Conservation (phyloP, 2,888 invertebrate species). For the Agonum fuliginosum region DNA sequence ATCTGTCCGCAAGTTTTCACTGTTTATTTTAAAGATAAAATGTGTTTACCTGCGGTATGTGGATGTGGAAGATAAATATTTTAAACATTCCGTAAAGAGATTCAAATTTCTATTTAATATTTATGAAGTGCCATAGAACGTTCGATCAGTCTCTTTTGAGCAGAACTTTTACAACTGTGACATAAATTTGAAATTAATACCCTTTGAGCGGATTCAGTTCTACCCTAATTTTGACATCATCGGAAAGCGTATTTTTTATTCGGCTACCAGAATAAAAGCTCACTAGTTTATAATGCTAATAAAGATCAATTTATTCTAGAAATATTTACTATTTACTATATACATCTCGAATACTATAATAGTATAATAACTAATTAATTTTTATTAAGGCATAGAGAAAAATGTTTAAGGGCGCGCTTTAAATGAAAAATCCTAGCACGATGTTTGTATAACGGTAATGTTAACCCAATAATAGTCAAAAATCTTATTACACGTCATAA, state of each 20-base stretch:
- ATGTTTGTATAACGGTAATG: no score
- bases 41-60: conserved; percentile 21
- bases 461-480: no score
- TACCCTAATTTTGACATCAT: conserved; percentile 24
- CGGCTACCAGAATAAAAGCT: no score
- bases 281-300: no score
- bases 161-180: conserved; percentile 24
- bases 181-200: conserved; percentile 39
- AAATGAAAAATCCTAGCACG: no score
- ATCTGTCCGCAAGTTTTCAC: conserved; percentile 21
- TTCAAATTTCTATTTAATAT: conserved; percentile 38
- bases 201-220: not conserved
- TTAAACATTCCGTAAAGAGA: conserved; percentile 32
- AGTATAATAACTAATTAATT: no score
- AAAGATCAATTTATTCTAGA: no score
- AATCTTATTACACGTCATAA: no score
- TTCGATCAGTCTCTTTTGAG: conserved; percentile 38
- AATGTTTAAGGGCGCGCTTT: no score
- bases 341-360: no score
- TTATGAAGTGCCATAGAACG: conserved; percentile 20
- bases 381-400: no score
- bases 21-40: conserved; percentile 26
- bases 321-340: not conserved
- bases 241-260: no score
- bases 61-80: conserved; percentile 27